A percentile compares a stretch with the other conserved stretches of the same genome.
These are phyloP conservation scores for Seriola quinqueradiata DNA, from an alignment of 2,113 vertebrate species.

Conservation along the genomic window DNA sequence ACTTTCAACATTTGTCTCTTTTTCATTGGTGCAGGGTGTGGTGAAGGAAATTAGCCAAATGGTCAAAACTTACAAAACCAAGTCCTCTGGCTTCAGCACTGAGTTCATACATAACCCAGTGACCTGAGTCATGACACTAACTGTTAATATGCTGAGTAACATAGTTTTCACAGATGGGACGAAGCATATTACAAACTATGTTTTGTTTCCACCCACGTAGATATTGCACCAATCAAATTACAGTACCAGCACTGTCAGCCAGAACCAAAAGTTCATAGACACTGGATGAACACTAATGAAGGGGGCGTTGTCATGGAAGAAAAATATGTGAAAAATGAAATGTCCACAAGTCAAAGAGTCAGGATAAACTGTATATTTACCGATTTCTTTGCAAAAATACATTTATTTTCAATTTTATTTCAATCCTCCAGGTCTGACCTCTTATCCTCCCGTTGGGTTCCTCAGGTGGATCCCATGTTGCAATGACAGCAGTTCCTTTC, in stretches of 20 bases:
- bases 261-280: not conserved
- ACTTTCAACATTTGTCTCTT: not conserved
- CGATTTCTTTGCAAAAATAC: not conserved
- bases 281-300: not conserved
- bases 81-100: too few species aligned
- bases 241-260: not conserved
- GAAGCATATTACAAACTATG: not conserved
- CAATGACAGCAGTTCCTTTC: slow-evolving; percentile 91
- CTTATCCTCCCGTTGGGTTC: slow-evolving; percentile 93
- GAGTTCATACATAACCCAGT: too few species aligned
- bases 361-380: too few species aligned
- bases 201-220: not conserved
- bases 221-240: not conserved
- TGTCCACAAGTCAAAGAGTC: too few species aligned
- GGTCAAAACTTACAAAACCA: too few species aligned
- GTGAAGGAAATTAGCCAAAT: too few species aligned
- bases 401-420: not conserved
- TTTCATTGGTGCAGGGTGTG: too few species aligned
- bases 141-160: too few species aligned
- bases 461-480: slow-evolving; percentile 93
- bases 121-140: too few species aligned
- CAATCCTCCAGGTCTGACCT: slow-evolving; percentile 83
- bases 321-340: not conserved
- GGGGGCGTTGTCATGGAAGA: not conserved
- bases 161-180: not conserved